Evolutionary conservation across 2,888 invertebrate species (phyloP).

Genomic region (Oligia fasciuncula): DNA sequence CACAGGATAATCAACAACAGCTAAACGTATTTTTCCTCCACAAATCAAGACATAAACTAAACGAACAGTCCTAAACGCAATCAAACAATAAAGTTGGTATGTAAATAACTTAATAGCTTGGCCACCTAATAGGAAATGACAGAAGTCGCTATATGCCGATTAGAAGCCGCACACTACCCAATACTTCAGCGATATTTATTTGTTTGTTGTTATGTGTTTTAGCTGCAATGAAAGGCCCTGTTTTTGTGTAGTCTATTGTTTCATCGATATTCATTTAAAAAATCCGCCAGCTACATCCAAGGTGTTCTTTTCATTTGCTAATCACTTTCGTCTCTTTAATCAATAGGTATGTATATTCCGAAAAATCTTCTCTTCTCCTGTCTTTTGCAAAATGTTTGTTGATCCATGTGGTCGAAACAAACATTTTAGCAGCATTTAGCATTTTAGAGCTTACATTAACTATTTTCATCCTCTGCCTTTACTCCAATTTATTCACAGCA

Average conservation of each 20-base stretch:
- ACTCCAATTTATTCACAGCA: background rate
- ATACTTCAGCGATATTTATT: background rate
- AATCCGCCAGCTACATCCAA: background rate
- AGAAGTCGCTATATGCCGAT: conserved; percentile 20
- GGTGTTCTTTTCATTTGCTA: background rate
- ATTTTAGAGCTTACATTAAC: too few relatives aligned
- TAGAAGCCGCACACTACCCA: background rate
- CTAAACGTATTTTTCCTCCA: conserved; percentile 22
- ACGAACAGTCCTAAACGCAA: conserved; percentile 48
- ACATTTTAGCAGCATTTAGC: too few relatives aligned
- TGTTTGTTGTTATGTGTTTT: background rate
- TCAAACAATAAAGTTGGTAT: conserved; percentile 63
- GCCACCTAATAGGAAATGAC: conserved; percentile 7
- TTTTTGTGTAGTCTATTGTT: background rate
- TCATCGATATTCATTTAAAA: background rate
- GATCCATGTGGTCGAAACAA: too few relatives aligned
- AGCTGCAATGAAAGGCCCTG: background rate
- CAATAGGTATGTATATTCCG: background rate
- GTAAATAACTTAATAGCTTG: conserved; percentile 59
- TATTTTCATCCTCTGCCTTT: background rate
- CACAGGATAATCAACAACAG: conserved; percentile 1
- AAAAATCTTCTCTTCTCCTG: background rate
- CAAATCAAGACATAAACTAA: conserved; percentile 58
- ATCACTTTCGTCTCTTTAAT: background rate
- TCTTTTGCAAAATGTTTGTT: background rate